phyloP scores from a whole-genome alignment of 2,888 invertebrate genomes.

The Habroteleia sp. region DNA sequence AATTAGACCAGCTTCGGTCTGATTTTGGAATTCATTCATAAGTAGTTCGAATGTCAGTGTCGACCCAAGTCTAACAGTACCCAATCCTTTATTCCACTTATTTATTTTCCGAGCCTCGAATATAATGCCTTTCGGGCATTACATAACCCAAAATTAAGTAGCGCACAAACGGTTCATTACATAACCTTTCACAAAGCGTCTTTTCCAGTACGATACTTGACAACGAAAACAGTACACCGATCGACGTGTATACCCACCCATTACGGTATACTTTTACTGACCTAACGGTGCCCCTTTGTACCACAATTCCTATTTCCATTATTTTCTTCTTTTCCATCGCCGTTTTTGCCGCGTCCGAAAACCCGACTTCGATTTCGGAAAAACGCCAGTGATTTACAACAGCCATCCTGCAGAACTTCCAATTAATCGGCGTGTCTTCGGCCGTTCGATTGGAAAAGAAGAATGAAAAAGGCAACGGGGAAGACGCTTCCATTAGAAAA shows the following conservation, averaged over 20 bases:
- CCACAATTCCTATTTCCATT: slow-evolving; percentile 31
- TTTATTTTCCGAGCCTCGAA: slow-evolving; percentile 14
- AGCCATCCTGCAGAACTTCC: neutral
- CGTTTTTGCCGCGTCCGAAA: slow-evolving; percentile 9
- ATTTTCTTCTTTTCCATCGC: neutral
- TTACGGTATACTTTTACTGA: slow-evolving; percentile 19
- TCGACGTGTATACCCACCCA: slow-evolving; percentile 6
- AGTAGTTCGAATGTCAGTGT: slow-evolving; percentile 27
- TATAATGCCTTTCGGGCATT: slow-evolving; percentile 40
- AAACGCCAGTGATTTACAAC: neutral
- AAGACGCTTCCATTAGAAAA: too few species aligned
- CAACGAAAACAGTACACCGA: slow-evolving; percentile 15
- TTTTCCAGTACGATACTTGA: slow-evolving; percentile 32
- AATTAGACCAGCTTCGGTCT: too few species aligned
- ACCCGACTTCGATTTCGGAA: neutral
- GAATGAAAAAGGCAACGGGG: neutral
- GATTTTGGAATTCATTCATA: slow-evolving; percentile 20
- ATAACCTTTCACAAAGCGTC: slow-evolving; percentile 43
- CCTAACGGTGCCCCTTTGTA: slow-evolving; percentile 42
- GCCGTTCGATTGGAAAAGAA: slow-evolving; percentile 4
- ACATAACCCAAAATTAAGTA: slow-evolving; percentile 50
- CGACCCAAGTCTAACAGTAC: slow-evolving; percentile 45
- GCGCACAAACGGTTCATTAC: slow-evolving; percentile 54
- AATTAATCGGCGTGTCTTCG: slow-evolving; percentile 1
- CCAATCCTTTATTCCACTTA: slow-evolving; percentile 28